Evolutionary conservation across 2,113 vertebrate genomes (phyloP).

Genomic region (Cynocephalus volans): DNA sequence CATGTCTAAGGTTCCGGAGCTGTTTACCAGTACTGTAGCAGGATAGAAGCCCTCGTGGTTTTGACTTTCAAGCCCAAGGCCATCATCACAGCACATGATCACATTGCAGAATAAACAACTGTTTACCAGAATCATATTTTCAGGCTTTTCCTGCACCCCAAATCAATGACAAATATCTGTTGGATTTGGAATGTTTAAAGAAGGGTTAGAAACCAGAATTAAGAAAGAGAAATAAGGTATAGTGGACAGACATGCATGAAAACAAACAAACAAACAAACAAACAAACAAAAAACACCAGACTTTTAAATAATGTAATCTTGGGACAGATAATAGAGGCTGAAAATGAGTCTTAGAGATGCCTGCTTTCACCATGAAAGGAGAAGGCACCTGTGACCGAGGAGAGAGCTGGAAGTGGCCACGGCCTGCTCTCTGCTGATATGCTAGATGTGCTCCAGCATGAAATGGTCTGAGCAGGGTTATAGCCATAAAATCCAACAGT

Average conservation of each 20-base stretch:
- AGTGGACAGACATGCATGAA: neutral
- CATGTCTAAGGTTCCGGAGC: neutral
- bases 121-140: neutral
- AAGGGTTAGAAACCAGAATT: neutral
- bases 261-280: too few relatives aligned
- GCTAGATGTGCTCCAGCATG: too few relatives aligned
- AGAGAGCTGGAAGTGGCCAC: neutral
- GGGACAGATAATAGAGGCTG: neutral
- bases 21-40: neutral
- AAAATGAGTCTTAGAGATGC: neutral
- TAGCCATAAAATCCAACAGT: neutral
- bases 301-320: neutral
- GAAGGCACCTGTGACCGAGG: neutral
- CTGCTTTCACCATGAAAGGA: neutral
- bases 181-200: conserved; percentile 26
- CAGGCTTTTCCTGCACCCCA: neutral
- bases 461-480: neutral
- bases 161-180: neutral
- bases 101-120: neutral
- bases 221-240: neutral
- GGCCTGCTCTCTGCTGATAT: fast-evolving
- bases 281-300: too few relatives aligned
- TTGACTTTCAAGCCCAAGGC: neutral
- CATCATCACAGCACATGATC: neutral
- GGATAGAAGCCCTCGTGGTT: neutral